phyloP scores from a whole-genome alignment of 53 echinoderm and acorn worm genomes.

The Pentamera pediparva region DNA sequence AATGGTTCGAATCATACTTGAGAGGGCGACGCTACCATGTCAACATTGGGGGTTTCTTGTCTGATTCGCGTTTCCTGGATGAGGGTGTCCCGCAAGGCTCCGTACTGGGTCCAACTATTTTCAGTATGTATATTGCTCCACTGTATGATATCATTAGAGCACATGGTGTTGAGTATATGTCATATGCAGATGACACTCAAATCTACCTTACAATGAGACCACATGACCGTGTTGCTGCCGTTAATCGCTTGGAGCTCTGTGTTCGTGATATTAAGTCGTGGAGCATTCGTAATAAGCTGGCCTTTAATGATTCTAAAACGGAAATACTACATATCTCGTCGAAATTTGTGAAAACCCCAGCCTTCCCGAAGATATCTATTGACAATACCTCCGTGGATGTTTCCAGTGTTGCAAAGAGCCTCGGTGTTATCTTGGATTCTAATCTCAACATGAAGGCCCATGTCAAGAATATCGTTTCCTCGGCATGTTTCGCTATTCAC shows the following conservation, averaged over 20 bases:
- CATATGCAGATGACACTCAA: constrained; percentile 7
- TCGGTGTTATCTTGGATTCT: neutral
- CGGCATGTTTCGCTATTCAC: neutral
- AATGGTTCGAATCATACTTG: constrained; percentile 31
- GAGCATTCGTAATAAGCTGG: neutral
- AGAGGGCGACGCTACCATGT: constrained; percentile 4
- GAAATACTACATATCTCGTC: neutral
- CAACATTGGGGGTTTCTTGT: neutral
- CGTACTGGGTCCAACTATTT: neutral
- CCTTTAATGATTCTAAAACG: neutral
- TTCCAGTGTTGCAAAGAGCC: neutral
- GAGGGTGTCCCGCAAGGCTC: constrained; percentile 48
- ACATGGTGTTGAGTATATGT: neutral
- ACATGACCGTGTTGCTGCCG: neutral
- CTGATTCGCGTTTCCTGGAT: neutral
- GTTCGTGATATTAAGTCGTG: neutral
- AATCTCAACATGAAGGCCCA: neutral
- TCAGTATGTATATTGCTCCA: constrained; percentile 29
- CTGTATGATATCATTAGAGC: constrained; percentile 9
- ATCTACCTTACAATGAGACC: neutral
- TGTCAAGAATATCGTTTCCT: neutral
- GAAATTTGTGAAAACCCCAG: neutral
- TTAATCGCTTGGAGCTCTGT: neutral
- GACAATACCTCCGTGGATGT: neutral
- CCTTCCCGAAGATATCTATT: neutral